Conservation (phyloP, 2,888 invertebrate genomes). For the Andricus quercusramuli region DNA sequence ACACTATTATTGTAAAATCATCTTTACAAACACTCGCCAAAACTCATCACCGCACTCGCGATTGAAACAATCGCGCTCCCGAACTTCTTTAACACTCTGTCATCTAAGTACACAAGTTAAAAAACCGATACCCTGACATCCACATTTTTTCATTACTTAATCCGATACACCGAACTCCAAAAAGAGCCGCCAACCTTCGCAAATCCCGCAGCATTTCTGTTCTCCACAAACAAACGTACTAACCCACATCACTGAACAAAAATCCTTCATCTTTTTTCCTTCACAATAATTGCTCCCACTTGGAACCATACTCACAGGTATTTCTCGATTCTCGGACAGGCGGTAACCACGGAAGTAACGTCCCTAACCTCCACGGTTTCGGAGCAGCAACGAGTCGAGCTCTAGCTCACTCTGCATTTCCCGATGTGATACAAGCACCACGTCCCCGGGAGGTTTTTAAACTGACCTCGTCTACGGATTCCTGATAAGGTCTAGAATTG, state of each 20-base stretch:
- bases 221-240: neutral
- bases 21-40: neutral
- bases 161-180: neutral
- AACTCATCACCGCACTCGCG: neutral
- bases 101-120: neutral
- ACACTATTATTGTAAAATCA: neutral
- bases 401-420: slow-evolving; percentile 12
- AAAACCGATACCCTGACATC: neutral
- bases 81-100: neutral
- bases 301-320: slow-evolving; percentile 27
- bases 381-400: neutral
- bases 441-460: neutral
- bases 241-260: neutral
- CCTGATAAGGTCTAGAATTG: neutral
- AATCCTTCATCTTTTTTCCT: neutral
- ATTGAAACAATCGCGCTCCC: neutral
- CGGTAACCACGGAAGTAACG: slow-evolving; percentile 62
- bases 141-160: slow-evolving; percentile 1
- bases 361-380: slow-evolving; percentile 63
- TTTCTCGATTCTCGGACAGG: slow-evolving; percentile 11
- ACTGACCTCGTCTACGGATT: neutral
- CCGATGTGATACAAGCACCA: slow-evolving; percentile 1
- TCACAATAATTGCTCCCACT: neutral
- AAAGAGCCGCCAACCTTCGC: neutral
- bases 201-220: neutral